Percentiles rank a stretch among this genome's conserved stretches.
Conservation (phyloP, 92 coral and sea anemone genomes). For the Meandrina meandrites region DNA sequence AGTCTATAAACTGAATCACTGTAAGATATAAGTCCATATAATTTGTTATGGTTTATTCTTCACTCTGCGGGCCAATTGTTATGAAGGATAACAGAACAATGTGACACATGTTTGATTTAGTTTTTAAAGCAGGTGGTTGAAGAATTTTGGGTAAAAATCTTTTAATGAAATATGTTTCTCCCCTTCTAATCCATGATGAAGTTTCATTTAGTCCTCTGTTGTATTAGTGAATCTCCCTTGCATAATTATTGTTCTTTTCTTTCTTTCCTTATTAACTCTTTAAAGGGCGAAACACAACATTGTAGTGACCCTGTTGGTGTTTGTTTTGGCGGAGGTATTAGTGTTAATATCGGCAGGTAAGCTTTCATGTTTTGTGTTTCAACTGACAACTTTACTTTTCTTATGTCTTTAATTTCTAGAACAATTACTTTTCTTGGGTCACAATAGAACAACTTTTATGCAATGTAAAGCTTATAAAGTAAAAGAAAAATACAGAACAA, state of each 20-base stretch:
- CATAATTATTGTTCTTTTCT: no score
- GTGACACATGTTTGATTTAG: slow-evolving; percentile 24
- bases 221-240: background rate
- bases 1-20: background rate
- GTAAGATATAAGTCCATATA: background rate
- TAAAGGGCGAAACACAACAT: slow-evolving; percentile 10
- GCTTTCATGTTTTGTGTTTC: background rate
- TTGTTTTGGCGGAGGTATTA: slow-evolving; percentile 14
- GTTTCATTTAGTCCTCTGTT: background rate
- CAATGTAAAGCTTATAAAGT: background rate
- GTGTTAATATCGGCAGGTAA: slow-evolving; percentile 25
- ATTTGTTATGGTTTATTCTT: background rate
- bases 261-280: background rate
- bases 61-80: slow-evolving; percentile 11
- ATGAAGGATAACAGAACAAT: slow-evolving; percentile 9
- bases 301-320: slow-evolving; percentile 14
- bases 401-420: background rate
- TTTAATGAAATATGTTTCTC: background rate
- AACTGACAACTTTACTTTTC: background rate
- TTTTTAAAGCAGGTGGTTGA: slow-evolving; percentile 15
- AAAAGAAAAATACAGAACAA: background rate
- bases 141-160: background rate
- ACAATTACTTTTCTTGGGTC: background rate
- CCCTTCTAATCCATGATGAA: background rate
- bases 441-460: background rate